Percentiles rank a stretch among this genome's conserved stretches.
Conservation (phyloP, 1,140 invertebrate genomes). For the Aphelenchoides fujianensis region DNA sequence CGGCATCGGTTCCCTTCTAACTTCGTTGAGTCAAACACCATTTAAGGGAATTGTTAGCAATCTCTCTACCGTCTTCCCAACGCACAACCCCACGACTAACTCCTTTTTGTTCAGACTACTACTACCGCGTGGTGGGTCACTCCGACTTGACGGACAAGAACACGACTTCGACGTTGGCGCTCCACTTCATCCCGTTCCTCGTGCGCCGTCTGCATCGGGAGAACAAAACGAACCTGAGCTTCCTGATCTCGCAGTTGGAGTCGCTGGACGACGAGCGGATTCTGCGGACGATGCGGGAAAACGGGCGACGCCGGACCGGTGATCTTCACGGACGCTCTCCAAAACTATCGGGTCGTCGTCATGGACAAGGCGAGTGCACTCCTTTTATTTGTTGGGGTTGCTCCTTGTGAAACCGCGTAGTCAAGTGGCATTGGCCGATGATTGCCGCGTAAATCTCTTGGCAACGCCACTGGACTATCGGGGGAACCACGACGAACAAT, state of each 20-base stretch:
- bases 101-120: neutral
- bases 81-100: neutral
- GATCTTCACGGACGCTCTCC: slow-evolving; percentile 7
- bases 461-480: too few species aligned
- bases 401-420: neutral
- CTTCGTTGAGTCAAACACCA: too few species aligned
- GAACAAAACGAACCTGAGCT: slow-evolving; percentile 8
- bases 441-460: too few species aligned
- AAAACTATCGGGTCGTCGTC: neutral
- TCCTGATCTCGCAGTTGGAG: neutral
- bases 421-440: too few species aligned
- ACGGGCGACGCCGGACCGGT: slow-evolving; percentile 10
- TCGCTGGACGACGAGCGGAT: neutral
- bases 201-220: slow-evolving; percentile 1
- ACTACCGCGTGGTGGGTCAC: neutral
- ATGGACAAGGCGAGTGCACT: slow-evolving; percentile 21
- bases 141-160: neutral
- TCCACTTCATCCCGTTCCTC: slow-evolving; percentile 12
- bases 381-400: neutral
- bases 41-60: too few species aligned
- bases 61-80: too few species aligned
- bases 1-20: too few species aligned
- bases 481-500: too few species aligned
- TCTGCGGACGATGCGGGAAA: neutral
- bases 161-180: neutral